Percentiles rank a stretch among this genome's conserved stretches.
Evolutionary conservation across 1,140 invertebrate species (phyloP).

Genomic region (Holcopasites calliopsidis): DNA sequence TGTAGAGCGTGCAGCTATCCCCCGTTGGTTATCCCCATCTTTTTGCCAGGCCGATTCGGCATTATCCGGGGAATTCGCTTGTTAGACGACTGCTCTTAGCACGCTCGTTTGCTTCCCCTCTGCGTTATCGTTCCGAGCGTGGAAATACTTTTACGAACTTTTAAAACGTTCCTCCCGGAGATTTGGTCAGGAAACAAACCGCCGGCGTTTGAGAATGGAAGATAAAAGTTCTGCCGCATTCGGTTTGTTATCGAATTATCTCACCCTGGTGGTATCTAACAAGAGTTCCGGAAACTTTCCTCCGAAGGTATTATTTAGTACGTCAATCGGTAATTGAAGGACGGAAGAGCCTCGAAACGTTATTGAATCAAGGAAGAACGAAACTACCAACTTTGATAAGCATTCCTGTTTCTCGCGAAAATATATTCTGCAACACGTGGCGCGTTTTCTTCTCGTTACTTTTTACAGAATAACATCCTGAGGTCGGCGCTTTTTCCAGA

Average conservation of each 20-base stretch:
- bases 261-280: no score
- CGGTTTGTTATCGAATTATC: no score
- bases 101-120: not conserved
- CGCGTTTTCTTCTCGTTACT: not conserved
- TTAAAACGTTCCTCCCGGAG: not conserved
- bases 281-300: no score
- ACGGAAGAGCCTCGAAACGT: no score
- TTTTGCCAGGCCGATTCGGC: not conserved
- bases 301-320: no score
- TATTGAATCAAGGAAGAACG: not conserved
- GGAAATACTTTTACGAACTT: not conserved
- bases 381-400: no score
- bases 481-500: not conserved
- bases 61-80: conserved; percentile 13
- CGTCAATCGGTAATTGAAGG: no score
- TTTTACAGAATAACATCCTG: not conserved
- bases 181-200: not conserved
- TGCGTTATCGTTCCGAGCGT: not conserved
- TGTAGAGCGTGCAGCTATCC: not conserved
- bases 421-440: not conserved
- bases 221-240: no score
- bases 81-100: not conserved
- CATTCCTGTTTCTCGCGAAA: no score
- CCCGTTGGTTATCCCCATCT: not conserved
- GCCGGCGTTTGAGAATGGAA: no score